Evolutionary conservation across 2,113 vertebrate genomes (phyloP), one percentile per base, ranked within the genome.

Genomic region (Corythoichthys haematopterus): DNA sequence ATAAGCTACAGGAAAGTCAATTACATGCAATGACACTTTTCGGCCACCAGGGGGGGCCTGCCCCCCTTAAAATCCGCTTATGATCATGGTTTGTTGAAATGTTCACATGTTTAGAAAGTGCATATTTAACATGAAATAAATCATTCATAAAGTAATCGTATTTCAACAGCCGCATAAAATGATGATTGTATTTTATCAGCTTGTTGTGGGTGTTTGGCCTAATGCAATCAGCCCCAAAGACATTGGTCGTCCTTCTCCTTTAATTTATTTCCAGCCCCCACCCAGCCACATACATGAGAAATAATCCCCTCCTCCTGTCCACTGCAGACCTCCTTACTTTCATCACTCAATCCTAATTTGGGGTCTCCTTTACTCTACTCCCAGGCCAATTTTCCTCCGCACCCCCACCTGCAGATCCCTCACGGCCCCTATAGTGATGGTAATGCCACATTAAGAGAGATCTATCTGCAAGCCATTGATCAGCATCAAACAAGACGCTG

Each of bases 361-460:
- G 64, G 11, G 64, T 77, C 69, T 65, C 46, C 38, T 59, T 47
- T n/a, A 12, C 12, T 47, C 47, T 28, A 33, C 5, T 13, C 13
- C 3, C 48, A 56, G 16, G 36, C 43, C 50, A 14, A 14, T 16
- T 47, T 45, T 43, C 61, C 20, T 8, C 66, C 35, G 33, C 66
- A 51, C 66, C 69, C 52, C 50, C 58, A n/a, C 33, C 74, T 50
- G 59, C 59, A 45, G n/a, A 46, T 28, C 59, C 40, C 57, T 38
- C 57, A 68, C 46, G 40, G 66, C 73, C 71, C 78, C 88, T 84
- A 87, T 90, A 89, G 77, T 89, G 77, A 91, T 90, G 91, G 70
- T 89, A 91, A 91, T 91, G 85, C 81, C 75, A 85, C 81, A 81
- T 82, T 83, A 87, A 89, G 87, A 85, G 86, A 81, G 84, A 70